Percentiles rank a stretch among this genome's conserved stretches.
These are phyloP conservation scores for Nycticryphes semicollaris DNA, from an alignment of 2,113 vertebrate species.

Conservation along the genomic window DNA sequence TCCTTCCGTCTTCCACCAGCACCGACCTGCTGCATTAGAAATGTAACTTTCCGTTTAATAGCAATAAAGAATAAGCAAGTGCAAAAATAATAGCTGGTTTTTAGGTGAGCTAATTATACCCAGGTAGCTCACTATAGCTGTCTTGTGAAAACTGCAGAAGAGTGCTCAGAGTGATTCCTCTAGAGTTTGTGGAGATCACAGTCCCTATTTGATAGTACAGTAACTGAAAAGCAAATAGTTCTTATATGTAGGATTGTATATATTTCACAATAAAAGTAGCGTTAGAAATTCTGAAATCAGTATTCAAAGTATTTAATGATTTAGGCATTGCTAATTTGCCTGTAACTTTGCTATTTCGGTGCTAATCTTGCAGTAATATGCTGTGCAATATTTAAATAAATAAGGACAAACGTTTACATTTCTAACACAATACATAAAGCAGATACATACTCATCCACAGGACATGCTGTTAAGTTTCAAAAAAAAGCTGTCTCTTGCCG, in stretches of 20 bases:
- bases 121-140: neutral
- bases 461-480: neutral
- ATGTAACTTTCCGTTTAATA: neutral
- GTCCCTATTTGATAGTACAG: neutral
- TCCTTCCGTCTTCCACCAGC: neutral
- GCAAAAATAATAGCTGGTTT: neutral
- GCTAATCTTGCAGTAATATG: neutral
- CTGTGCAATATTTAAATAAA: constrained; percentile 4
- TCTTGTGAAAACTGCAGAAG: neutral
- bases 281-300: neutral
- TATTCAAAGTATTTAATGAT: neutral
- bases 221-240: neutral
- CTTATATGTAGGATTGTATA: neutral
- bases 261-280: neutral
- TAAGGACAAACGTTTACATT: neutral
- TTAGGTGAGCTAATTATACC: neutral
- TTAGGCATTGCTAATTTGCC: neutral
- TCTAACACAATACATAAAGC: neutral
- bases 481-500: neutral
- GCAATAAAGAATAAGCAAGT: neutral
- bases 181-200: neutral
- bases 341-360: neutral
- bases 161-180: neutral
- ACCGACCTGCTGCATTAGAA: neutral
- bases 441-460: neutral